Evolutionary conservation across 1,140 invertebrate genomes (phyloP).

Genomic region (Eriocheir sinensis): DNA sequence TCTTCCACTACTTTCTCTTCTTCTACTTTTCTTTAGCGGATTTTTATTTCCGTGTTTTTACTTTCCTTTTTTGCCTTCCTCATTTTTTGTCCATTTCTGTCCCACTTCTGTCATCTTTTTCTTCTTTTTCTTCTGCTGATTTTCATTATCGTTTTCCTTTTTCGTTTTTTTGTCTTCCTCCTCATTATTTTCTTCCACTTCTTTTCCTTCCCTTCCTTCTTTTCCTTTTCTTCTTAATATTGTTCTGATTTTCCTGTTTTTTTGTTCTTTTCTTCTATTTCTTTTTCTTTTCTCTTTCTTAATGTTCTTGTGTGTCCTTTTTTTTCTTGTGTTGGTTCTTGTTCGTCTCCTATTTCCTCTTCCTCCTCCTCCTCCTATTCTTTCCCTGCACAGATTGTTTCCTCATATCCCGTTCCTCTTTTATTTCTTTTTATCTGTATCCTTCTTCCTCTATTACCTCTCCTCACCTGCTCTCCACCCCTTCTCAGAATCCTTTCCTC

Average conservation of each 20-base stretch:
- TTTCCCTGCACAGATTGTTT: too few relatives aligned
- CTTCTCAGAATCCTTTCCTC: too few relatives aligned
- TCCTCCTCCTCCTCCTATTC: neutral
- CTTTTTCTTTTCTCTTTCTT: constrained; percentile 24
- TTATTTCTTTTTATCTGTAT: too few relatives aligned
- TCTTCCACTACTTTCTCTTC: neutral
- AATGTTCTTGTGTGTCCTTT: neutral
- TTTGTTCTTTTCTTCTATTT: neutral
- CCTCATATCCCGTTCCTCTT: too few relatives aligned
- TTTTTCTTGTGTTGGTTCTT: neutral
- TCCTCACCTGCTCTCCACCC: too few relatives aligned
- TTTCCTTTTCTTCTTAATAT: too few relatives aligned
- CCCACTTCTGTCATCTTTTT: too few relatives aligned
- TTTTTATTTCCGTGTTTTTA: neutral
- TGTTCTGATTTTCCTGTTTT: too few relatives aligned
- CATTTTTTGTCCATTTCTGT: neutral
- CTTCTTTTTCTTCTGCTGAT: neutral
- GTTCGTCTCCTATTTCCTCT: too few relatives aligned
- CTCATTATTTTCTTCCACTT: neutral
- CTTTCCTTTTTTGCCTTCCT: neutral
- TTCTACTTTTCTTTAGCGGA: neutral
- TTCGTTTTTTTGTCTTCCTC: too few relatives aligned
- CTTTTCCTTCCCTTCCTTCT: neutral
- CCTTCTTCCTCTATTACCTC: too few relatives aligned
- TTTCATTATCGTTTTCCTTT: too few relatives aligned